A percentile compares a stretch with the other conserved stretches of the same genome.
Evolutionary conservation across 2,888 invertebrate genomes (phyloP).

Genomic region (Hydropsyche betteni): DNA sequence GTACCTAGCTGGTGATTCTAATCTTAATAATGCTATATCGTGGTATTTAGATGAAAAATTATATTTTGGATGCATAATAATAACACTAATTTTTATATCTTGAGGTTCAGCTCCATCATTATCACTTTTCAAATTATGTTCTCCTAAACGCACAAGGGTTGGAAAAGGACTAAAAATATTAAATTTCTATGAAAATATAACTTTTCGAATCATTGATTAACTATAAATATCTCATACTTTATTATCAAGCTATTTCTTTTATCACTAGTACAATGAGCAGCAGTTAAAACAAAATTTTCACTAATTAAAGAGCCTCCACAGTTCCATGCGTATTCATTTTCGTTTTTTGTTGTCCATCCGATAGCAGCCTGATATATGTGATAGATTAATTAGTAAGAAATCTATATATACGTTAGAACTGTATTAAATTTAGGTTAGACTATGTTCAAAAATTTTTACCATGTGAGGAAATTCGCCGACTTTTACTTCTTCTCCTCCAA

Average conservation of each 20-base stretch:
- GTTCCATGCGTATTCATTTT: conserved; percentile 8
- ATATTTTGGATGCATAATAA: no score
- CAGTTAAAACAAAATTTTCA: conserved; percentile 62
- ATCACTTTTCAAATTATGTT: conserved; percentile 54
- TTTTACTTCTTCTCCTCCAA: conserved; percentile 67
- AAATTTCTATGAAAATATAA: background rate
- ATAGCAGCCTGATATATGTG: conserved; percentile 1
- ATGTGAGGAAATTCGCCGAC: conserved; percentile 73
- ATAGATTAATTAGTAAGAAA: background rate
- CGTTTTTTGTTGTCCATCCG: conserved; percentile 7
- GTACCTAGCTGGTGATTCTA: no score
- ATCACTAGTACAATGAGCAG: conserved; percentile 59
- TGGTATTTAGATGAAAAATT: no score
- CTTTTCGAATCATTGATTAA: background rate
- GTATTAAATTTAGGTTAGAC: no score
- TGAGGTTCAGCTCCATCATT: background rate
- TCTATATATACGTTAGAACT: background rate
- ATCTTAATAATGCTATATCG: no score
- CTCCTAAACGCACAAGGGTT: conserved; percentile 18
- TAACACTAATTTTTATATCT: conserved; percentile 8
- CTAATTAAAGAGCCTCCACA: conserved; percentile 67
- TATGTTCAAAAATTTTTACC: conserved; percentile 57
- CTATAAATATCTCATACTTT: no score
- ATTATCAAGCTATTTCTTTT: background rate
- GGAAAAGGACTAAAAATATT: background rate